Percentiles rank a stretch among this genome's conserved stretches.
Conservation (phyloP, 2,888 invertebrate genomes). For the Drosophila acutilabella region DNA sequence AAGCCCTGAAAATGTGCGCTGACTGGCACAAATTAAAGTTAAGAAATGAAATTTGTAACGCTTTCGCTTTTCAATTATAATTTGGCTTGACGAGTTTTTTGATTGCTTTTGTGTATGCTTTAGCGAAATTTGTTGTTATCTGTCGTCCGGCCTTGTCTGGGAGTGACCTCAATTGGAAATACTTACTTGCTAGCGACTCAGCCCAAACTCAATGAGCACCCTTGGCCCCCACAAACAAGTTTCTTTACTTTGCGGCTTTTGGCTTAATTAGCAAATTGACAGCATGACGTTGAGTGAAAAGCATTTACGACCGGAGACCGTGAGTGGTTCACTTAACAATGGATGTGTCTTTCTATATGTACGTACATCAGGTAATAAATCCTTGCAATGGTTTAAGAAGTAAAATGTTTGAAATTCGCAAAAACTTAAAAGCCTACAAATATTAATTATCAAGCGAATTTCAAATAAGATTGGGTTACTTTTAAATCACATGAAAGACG, state of each 20-base stretch:
- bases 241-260: conserved; percentile 53
- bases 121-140: conserved; percentile 62
- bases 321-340: conserved; percentile 24
- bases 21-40: conserved; percentile 62
- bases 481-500: too few species aligned
- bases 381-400: background rate
- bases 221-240: conserved; percentile 37
- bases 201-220: background rate
- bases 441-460: conserved; percentile 19
- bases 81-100: conserved; percentile 60
- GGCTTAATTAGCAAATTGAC: conserved; percentile 70
- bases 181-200: conserved; percentile 2
- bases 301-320: conserved; percentile 27
- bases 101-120: conserved; percentile 68
- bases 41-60: conserved; percentile 69
- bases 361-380: conserved; percentile 33
- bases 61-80: conserved; percentile 73
- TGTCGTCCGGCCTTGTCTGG: conserved; percentile 34
- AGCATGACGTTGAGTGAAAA: conserved; percentile 60
- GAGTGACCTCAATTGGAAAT: conserved; percentile 64
- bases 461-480: background rate
- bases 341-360: conserved; percentile 5
- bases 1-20: conserved; percentile 18
- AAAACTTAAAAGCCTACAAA: background rate
- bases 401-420: background rate